Conservation (phyloP, 2,797 vertebrate species). For the Staurois parvus region DNA sequence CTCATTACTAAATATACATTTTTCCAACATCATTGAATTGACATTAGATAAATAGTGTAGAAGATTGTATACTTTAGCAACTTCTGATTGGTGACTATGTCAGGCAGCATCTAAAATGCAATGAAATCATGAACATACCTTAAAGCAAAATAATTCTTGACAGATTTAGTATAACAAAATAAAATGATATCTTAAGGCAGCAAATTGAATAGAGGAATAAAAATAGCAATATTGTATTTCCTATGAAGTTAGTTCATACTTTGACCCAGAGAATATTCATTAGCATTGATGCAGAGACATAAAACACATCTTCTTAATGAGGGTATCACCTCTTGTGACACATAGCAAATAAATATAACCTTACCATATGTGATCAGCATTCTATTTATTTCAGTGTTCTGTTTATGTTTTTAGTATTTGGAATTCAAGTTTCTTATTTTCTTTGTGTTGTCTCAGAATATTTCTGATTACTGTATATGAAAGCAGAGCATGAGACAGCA, state of each 20-base stretch:
- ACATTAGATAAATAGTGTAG: conserved; percentile 53
- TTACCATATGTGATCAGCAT: not conserved
- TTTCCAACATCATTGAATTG: conserved; percentile 51
- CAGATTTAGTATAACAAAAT: conserved; percentile 45
- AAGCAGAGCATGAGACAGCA: no score
- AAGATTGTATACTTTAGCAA: conserved; percentile 22
- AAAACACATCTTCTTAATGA: conserved; percentile 27
- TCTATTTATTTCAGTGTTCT: not conserved
- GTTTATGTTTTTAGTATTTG: not conserved
- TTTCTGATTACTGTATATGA: no score
- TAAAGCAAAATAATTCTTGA: conserved; percentile 43
- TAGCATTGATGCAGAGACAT: conserved; percentile 25
- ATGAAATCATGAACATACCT: conserved; percentile 44
- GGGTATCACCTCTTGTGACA: conserved; percentile 9
- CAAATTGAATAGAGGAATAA: conserved; percentile 34
- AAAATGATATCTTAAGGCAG: conserved; percentile 49
- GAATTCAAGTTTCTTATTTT: not conserved
- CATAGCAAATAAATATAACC: conserved; percentile 11
- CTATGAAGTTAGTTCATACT: conserved; percentile 2
- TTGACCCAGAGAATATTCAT: conserved; percentile 29
- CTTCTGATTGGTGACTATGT: conserved; percentile 48
- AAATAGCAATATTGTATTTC: conserved; percentile 46
- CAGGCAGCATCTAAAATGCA: conserved; percentile 49
- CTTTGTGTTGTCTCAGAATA: no score
- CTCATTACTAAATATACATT: conserved; percentile 50